Conservation (phyloP, 2,113 vertebrate genomes). For the Gobio gobio region DNA sequence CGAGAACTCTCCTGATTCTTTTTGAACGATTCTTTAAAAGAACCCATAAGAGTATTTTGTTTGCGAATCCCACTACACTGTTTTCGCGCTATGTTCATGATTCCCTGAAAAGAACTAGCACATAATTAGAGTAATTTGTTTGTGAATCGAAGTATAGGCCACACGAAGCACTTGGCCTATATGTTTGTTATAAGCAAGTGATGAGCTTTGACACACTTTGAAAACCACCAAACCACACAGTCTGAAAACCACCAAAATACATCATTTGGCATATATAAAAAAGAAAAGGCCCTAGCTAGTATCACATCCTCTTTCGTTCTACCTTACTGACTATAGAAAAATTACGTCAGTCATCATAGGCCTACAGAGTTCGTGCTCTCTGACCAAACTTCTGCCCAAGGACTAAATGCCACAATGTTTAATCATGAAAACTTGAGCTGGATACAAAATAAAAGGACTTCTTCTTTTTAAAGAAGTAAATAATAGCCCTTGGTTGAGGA, state of each 20-base stretch:
- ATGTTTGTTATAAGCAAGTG: no score
- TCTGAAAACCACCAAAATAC: neutral
- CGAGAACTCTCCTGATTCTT: neutral
- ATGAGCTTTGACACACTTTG: neutral
- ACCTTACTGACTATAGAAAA: neutral
- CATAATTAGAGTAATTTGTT: neutral
- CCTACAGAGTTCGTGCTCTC: neutral
- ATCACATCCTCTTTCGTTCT: constrained; percentile 21
- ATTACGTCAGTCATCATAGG: neutral
- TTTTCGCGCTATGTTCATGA: neutral
- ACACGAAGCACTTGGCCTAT: no score
- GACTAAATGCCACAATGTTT: neutral
- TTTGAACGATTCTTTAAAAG: neutral
- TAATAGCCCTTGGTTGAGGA: neutral
- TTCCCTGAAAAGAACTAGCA: neutral
- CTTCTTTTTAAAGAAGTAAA: neutral
- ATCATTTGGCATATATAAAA: neutral
- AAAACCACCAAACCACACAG: neutral
- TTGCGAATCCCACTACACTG: neutral
- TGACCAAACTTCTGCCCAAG: neutral
- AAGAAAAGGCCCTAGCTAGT: neutral
- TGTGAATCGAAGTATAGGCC: neutral
- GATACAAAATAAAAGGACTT: neutral
- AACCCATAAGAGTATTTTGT: neutral
- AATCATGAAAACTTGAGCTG: neutral